These are phyloP conservation scores for Phalacrocorax pelagicus DNA, from an alignment of 2,113 vertebrate genomes.

Conservation along the genomic window DNA sequence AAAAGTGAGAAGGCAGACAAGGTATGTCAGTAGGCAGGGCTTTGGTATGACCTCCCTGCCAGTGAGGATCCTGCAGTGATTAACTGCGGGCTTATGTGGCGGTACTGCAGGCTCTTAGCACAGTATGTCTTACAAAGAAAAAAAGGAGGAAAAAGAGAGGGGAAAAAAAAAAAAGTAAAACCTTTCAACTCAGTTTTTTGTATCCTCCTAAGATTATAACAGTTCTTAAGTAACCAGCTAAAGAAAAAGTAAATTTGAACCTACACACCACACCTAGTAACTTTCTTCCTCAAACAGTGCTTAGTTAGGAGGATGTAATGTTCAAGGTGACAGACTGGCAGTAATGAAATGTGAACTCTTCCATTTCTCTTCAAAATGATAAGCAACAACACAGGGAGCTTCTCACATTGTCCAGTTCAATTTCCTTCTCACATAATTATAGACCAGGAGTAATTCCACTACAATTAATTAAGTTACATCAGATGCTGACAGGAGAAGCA, in stretches of 20 bases:
- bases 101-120: not conserved
- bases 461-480: slow-evolving; percentile 61
- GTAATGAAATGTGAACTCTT: slow-evolving; percentile 6
- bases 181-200: not conserved
- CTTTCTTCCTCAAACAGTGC: not conserved
- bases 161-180: too few species aligned
- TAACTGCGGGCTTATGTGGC: not conserved
- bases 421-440: slow-evolving; percentile 55
- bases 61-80: not conserved
- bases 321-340: slow-evolving; percentile 7
- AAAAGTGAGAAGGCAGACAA: not conserved
- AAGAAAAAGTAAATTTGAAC: not conserved
- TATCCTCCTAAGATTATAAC: not conserved
- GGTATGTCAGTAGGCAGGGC: not conserved
- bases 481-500: slow-evolving; percentile 17
- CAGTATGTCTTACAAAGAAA: not conserved
- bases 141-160: rapidly evolving
- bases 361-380: slow-evolving; percentile 1
- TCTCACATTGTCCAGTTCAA: slow-evolving; percentile 54
- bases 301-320: not conserved
- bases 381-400: slow-evolving; percentile 37
- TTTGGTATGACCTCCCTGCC: not conserved
- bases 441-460: slow-evolving; percentile 40
- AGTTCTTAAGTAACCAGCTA: not conserved
- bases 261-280: not conserved